A percentile compares a stretch with the other conserved stretches of the same genome.
These are phyloP conservation scores for Enteromius radiatus DNA, from an alignment of 2,797 vertebrate species.

Conservation along the genomic window DNA sequence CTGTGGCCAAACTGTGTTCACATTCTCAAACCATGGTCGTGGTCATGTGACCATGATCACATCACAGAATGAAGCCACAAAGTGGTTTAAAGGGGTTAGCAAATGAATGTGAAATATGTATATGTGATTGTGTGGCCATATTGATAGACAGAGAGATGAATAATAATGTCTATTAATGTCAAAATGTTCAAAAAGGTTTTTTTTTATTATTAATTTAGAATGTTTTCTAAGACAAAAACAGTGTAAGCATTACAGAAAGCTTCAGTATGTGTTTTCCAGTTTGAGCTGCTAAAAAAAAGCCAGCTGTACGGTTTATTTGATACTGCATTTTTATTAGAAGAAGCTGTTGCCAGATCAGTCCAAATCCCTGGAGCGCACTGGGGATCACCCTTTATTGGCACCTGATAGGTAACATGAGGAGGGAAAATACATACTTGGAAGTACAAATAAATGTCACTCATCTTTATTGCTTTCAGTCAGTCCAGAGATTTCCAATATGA, in stretches of 20 bases:
- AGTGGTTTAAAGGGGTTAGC: not conserved
- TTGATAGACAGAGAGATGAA: not conserved
- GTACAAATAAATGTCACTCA: slow-evolving; percentile 24
- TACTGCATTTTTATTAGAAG: slow-evolving; percentile 4
- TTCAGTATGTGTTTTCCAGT: not conserved
- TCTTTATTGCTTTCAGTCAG: slow-evolving; percentile 29
- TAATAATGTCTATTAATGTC: not conserved
- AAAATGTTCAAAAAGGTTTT: too few relatives aligned
- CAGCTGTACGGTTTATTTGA: slow-evolving; percentile 7
- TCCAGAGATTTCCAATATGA: slow-evolving; percentile 8
- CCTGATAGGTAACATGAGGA: slow-evolving; percentile 9
- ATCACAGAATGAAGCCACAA: slow-evolving; percentile 9
- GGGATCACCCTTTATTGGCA: slow-evolving; percentile 25
- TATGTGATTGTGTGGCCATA: not conserved
- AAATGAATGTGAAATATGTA: not conserved
- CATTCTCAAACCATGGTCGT: not conserved
- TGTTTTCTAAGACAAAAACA: not conserved
- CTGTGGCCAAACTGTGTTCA: not conserved
- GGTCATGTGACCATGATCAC: slow-evolving; percentile 2
- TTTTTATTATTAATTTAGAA: not conserved
- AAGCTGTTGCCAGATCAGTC: slow-evolving; percentile 7
- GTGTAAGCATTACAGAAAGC: not conserved
- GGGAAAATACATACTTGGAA: slow-evolving; percentile 16
- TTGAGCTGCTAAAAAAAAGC: not conserved
- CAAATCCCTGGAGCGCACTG: not conserved